A percentile compares a stretch with the other conserved stretches of the same genome.
Conservation (phyloP, 2,113 vertebrate genomes). For the Monarcha castaneiventris region DNA sequence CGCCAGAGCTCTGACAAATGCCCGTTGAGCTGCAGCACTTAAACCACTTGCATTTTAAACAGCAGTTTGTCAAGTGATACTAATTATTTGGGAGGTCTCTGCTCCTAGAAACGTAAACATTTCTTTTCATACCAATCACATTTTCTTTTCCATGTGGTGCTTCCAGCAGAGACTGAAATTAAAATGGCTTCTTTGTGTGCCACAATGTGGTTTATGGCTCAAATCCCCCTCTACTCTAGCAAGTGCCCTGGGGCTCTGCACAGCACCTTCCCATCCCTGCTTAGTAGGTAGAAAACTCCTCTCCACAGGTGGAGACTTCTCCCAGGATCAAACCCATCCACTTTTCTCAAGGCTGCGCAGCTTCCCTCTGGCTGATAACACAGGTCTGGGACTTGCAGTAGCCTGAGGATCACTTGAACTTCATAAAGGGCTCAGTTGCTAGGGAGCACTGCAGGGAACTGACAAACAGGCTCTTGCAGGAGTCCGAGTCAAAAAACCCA, state of each 20-base stretch:
- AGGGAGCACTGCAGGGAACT: neutral
- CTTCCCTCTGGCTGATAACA: neutral
- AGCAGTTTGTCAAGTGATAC: constrained; percentile 41
- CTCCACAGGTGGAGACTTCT: neutral
- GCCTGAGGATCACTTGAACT: neutral
- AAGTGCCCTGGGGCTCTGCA: neutral
- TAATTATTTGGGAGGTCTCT: constrained; percentile 54
- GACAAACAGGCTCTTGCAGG: neutral
- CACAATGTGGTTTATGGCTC: neutral
- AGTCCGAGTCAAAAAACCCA: neutral
- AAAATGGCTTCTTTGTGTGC: constrained; percentile 3
- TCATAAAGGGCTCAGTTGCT: neutral
- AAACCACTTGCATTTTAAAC: constrained; percentile 56
- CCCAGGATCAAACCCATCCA: neutral
- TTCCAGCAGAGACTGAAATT: constrained; percentile 19
- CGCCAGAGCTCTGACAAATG: constrained; percentile 7
- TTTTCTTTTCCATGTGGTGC: constrained; percentile 26
- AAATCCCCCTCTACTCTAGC: neutral
- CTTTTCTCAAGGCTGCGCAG: rapidly evolving
- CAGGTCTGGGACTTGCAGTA: neutral
- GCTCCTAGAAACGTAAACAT: constrained; percentile 40
- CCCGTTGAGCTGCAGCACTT: constrained; percentile 23
- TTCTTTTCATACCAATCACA: constrained; percentile 28
- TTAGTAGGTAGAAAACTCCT: neutral
- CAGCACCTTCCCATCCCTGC: neutral